Evolutionary conservation across 23 tunicate genomes (phyloP), one percentile per base, ranked within the genome.

Genomic region (Ciona savignyi): DNA sequence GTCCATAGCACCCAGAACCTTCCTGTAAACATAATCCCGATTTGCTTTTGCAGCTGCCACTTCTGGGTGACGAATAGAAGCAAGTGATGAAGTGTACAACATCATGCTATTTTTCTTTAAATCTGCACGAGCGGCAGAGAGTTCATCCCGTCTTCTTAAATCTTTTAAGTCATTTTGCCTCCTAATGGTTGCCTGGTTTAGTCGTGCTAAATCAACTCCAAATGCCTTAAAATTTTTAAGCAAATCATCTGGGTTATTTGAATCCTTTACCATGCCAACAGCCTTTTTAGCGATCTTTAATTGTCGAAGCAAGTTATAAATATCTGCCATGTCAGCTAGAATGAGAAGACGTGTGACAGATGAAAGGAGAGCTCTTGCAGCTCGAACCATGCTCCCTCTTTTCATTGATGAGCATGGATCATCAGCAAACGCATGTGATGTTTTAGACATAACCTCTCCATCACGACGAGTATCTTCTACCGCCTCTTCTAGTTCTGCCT

Each of bases 251-350:
- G 79, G 90, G 70, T 82, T 83, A 34, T 60, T 72, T 4, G 99
- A 74, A 31, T 94, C 99, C 42, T 85, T 87, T 33, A 94, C 99
- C 20, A 63, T 35, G 20, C 72, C 79, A 63, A 81, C 76, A 70
- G 85, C 74, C 69, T 77, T 74, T 51, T 83, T 77, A 1, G 74
- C 87, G 70, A 94, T 85, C 35, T 86, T 80, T 24, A 94, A 68
- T 21, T 73, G 85, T 23, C 87, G 78, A 21, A 94, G 76, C 1
- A 94, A 82, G 61, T 81, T 79, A 64, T 32, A 70, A 51, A 94
- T 94, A 80, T 94, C 99, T 29, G 95, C 95, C 95, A 94, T 73
- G 71, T 94, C 99, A 64, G 99, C 99, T 30, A 94, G 86, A 69
- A 87, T 87, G 63, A 94, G 78, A 23, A 94, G 73, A 0, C 92